Evolutionary conservation across 2,888 invertebrate genomes (phyloP).

Genomic region (Hyposoter didymator): DNA sequence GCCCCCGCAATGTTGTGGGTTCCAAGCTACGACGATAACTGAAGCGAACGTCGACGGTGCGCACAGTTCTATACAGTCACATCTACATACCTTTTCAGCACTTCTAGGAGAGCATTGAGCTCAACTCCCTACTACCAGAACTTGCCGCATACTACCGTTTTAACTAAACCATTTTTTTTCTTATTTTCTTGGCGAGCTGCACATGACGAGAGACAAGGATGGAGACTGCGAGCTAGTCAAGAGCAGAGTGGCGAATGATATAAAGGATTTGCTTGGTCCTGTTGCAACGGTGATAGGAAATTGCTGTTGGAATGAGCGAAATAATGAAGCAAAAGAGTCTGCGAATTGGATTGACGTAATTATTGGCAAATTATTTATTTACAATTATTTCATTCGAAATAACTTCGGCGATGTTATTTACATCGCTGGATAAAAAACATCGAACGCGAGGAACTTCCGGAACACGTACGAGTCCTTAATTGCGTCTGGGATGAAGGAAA

Average conservation of each 20-base stretch:
- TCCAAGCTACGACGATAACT: slow-evolving; percentile 70
- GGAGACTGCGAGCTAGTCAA: background rate
- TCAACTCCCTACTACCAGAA: slow-evolving; percentile 57
- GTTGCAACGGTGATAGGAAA: background rate
- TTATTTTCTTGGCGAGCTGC: slow-evolving; percentile 18
- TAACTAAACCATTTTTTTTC: slow-evolving; percentile 57
- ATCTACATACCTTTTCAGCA: slow-evolving; percentile 66
- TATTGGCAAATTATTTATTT: background rate
- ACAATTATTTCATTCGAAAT: background rate
- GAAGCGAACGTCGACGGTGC: slow-evolving; percentile 60
- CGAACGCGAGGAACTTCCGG: background rate
- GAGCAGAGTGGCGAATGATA: background rate
- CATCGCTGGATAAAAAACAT: background rate
- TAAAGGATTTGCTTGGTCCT: background rate
- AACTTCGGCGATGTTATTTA: background rate
- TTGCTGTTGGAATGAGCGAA: background rate
- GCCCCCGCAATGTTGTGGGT: slow-evolving; percentile 66
- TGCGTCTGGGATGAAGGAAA: background rate
- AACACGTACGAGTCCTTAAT: background rate
- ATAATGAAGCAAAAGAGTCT: background rate
- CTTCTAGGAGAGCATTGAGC: slow-evolving; percentile 64
- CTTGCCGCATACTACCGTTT: slow-evolving; percentile 54
- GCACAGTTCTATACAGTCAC: slow-evolving; percentile 60
- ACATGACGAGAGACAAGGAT: slow-evolving; percentile 13
- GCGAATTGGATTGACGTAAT: background rate